phyloP scores from a whole-genome alignment of 2,113 vertebrate genomes.

The Rhea pennata region DNA sequence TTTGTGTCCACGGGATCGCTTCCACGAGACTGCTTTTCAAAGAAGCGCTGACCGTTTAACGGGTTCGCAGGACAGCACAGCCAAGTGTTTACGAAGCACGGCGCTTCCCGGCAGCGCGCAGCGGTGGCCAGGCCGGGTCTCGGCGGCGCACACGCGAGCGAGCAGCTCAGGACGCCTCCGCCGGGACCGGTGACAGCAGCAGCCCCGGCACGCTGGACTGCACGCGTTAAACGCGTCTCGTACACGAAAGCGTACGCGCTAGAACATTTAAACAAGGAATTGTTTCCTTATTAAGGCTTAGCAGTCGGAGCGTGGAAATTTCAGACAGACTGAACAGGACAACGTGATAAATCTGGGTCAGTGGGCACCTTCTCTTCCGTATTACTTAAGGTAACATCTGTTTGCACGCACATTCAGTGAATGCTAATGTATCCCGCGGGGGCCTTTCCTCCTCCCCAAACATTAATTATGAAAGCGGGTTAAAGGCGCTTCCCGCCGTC shows the following conservation, averaged over 20 bases:
- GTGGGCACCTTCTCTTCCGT: background rate
- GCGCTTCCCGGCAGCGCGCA: constrained; percentile 22
- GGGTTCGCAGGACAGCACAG: background rate
- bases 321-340: background rate
- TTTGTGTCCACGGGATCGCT: constrained; percentile 25
- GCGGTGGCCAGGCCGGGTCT: background rate
- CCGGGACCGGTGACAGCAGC: background rate
- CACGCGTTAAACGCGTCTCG: background rate
- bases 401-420: background rate
- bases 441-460: background rate
- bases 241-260: background rate
- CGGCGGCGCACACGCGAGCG: background rate
- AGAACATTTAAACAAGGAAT: background rate
- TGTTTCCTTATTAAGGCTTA: background rate
- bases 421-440: background rate
- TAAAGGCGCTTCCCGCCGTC: background rate
- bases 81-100: constrained; percentile 45
- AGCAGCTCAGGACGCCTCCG: background rate
- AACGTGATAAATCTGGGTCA: constrained; percentile 25
- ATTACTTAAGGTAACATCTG: background rate
- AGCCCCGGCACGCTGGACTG: background rate
- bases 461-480: constrained; percentile 48
- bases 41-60: constrained; percentile 36
- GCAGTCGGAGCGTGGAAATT: background rate
- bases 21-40: constrained; percentile 1